Percentiles rank a stretch among this genome's conserved stretches.
Evolutionary conservation across 1,140 invertebrate species (phyloP).

Genomic region (Hycleus cichorii): DNA sequence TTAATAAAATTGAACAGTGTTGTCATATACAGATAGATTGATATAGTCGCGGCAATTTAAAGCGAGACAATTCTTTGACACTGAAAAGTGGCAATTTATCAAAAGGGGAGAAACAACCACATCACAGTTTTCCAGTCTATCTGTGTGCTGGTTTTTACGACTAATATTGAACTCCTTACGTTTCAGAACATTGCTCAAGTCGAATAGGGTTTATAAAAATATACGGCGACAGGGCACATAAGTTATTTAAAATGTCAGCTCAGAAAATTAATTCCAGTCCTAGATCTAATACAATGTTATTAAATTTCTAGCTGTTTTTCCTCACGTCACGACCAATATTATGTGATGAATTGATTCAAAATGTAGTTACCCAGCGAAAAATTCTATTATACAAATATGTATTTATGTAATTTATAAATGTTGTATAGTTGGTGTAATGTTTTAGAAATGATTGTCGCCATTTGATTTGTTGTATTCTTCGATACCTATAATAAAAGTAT

Average conservation of each 20-base stretch:
- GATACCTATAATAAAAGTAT: no score
- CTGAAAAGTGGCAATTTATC: constrained; percentile 35
- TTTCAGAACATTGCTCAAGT: constrained; percentile 29
- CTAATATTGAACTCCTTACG: neutral
- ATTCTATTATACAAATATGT: no score
- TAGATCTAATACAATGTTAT: constrained; percentile 34
- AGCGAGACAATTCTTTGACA: constrained; percentile 35
- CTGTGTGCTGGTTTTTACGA: neutral
- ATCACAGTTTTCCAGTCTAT: neutral
- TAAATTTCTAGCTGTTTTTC: constrained; percentile 31
- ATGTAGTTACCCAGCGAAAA: constrained; percentile 3
- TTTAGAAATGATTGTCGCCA: no score
- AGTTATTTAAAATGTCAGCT: constrained; percentile 40
- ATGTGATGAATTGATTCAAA: constrained; percentile 32
- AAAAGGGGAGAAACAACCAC: constrained; percentile 15
- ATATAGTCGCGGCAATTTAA: constrained; percentile 14
- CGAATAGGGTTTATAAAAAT: constrained; percentile 40
- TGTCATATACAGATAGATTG: constrained; percentile 16
- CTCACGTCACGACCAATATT: constrained; percentile 32
- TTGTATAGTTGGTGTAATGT: no score
- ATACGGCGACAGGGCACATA: constrained; percentile 38
- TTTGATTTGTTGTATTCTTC: no score
- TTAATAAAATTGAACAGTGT: constrained; percentile 11
- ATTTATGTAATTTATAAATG: no score
- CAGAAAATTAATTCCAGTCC: constrained; percentile 38